A percentile compares a stretch with the other conserved stretches of the same genome.
phyloP scores from a whole-genome alignment of 2,113 vertebrate species.

The Pagrus major region DNA sequence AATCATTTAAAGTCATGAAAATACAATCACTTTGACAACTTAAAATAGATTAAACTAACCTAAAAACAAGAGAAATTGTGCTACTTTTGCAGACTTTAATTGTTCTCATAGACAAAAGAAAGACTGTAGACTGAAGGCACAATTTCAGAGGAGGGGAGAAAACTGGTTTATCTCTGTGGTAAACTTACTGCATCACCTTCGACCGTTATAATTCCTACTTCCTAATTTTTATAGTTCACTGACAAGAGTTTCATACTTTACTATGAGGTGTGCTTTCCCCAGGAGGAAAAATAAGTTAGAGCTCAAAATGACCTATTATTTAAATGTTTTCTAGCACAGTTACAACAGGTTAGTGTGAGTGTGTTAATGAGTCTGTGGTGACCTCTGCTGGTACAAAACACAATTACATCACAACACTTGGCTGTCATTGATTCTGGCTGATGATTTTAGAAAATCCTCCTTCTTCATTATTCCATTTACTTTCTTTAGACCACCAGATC shows the following conservation, averaged over 20 bases:
- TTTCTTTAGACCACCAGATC: no score
- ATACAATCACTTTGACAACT: not conserved
- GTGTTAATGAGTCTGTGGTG: not conserved
- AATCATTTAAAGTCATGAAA: not conserved
- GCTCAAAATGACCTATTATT: not conserved
- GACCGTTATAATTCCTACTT: no score
- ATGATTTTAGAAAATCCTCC: no score
- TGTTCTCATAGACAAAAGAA: not conserved
- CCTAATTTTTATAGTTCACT: not conserved
- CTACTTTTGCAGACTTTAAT: not conserved
- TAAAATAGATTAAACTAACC: not conserved
- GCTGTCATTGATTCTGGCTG: no score
- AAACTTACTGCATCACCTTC: not conserved
- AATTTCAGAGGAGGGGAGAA: not conserved
- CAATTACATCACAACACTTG: not conserved
- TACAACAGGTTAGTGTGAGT: not conserved
- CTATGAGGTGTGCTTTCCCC: not conserved
- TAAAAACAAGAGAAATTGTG: not conserved
- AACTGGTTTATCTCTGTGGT: not conserved
- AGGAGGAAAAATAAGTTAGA: not conserved
- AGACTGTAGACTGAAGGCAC: not conserved
- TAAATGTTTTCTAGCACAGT: not conserved
- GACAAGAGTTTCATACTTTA: not conserved
- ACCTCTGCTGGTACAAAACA: conserved; percentile 39
- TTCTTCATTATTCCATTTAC: no score